Evolutionary conservation across 2,797 vertebrate species (phyloP).

Genomic region (Coregonus ussuriensis): DNA sequence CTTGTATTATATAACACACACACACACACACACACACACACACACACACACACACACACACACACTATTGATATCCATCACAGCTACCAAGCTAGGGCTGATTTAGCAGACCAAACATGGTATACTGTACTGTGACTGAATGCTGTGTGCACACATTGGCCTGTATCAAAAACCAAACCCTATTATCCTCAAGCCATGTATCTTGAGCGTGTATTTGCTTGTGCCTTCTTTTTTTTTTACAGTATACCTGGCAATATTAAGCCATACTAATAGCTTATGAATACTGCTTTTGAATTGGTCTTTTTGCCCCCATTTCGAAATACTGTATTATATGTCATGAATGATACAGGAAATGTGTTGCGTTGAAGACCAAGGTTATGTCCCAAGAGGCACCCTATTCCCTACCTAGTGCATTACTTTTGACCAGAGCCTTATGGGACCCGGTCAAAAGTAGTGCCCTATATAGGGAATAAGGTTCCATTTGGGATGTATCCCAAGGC

Average conservation of each 20-base stretch:
- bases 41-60: not conserved
- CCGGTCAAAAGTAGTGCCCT: not conserved
- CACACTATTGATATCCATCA: conserved; percentile 1
- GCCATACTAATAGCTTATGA: conserved; percentile 5
- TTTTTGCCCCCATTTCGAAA: not conserved
- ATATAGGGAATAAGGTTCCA: not conserved
- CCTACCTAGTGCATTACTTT: not conserved
- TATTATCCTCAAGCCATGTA: not conserved
- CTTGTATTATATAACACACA: not conserved
- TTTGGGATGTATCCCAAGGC: not conserved
- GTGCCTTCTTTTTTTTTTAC: conserved; percentile 44
- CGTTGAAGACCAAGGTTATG: conserved; percentile 9
- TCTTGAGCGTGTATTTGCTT: conserved; percentile 10
- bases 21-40: not conserved
- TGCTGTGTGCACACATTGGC: conserved; percentile 3
- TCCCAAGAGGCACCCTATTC: not conserved
- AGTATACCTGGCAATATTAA: conserved; percentile 3
- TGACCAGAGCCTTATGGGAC: not conserved
- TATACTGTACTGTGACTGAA: not conserved
- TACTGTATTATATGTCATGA: not conserved
- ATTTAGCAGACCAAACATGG: conserved; percentile 7
- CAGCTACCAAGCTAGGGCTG: conserved; percentile 1
- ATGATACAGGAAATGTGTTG: not conserved
- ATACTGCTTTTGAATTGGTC: not conserved
- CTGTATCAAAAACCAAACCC: not conserved